Percentiles rank a stretch among this genome's conserved stretches.
Evolutionary conservation across 2,113 vertebrate genomes (phyloP).

Genomic region (Bos javanicus): DNA sequence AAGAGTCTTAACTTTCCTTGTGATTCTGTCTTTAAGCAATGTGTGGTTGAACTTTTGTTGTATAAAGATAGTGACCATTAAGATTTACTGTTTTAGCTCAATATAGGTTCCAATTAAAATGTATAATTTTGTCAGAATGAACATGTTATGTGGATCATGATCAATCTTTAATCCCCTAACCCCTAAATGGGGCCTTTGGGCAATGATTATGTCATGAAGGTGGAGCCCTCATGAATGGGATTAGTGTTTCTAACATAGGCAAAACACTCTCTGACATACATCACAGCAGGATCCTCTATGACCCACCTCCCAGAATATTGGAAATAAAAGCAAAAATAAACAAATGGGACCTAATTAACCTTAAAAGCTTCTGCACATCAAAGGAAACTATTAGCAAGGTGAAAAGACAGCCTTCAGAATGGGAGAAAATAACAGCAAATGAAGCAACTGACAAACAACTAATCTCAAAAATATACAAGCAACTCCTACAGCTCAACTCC

Average conservation of each 20-base stretch:
- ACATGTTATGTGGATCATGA: background rate
- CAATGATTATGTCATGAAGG: background rate
- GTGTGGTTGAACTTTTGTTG: background rate
- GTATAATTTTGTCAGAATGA: background rate
- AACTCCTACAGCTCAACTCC: too few species aligned
- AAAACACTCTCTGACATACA: too few species aligned
- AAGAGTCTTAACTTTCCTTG: background rate
- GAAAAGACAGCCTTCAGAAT: too few species aligned
- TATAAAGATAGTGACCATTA: background rate
- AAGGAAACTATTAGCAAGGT: too few species aligned
- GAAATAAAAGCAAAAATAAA: too few species aligned
- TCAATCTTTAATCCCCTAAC: background rate
- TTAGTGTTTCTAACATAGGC: background rate
- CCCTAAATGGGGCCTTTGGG: background rate
- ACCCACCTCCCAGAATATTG: too few species aligned
- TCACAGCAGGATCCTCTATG: too few species aligned
- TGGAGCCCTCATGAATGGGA: background rate
- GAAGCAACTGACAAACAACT: too few species aligned
- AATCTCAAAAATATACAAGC: too few species aligned
- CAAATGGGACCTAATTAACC: too few species aligned
- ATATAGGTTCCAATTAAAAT: background rate
- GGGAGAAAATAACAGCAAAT: too few species aligned
- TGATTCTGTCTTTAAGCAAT: background rate
- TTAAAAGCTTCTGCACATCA: too few species aligned
- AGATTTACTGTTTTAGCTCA: background rate